These are phyloP conservation scores for Nicator chloris DNA, from an alignment of 2,113 vertebrate species.

Conservation along the genomic window DNA sequence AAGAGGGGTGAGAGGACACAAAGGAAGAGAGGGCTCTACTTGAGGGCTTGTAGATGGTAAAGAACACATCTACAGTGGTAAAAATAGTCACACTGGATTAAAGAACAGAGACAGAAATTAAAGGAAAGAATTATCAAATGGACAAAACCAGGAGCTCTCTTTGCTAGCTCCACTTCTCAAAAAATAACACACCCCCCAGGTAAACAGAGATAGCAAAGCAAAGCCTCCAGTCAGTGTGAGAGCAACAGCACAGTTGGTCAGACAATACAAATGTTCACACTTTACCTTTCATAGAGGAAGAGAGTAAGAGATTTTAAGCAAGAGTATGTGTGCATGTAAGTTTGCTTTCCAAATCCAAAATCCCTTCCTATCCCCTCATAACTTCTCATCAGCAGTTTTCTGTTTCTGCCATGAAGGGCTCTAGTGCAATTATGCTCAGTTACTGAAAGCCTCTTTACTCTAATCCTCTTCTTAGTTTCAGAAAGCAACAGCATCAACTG, in stretches of 20 bases:
- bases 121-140: background rate
- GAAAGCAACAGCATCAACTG: constrained; percentile 46
- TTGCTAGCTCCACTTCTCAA: background rate
- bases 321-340: background rate
- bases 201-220: background rate
- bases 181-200: background rate
- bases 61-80: background rate
- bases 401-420: constrained; percentile 6
- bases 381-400: constrained; percentile 36
- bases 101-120: background rate
- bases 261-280: background rate
- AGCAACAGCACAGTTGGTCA: background rate
- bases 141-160: background rate
- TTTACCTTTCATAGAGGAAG: background rate
- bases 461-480: constrained; percentile 54
- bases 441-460: constrained; percentile 63
- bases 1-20: background rate
- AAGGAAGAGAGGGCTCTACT: background rate
- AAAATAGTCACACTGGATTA: background rate
- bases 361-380: background rate
- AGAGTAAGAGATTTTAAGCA: background rate
- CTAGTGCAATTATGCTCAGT: constrained; percentile 44
- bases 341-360: constrained; percentile 2
- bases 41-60: background rate
- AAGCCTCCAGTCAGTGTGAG: background rate